These are phyloP conservation scores for Gortyna flavago DNA, from an alignment of 2,888 invertebrate species.

Conservation along the genomic window DNA sequence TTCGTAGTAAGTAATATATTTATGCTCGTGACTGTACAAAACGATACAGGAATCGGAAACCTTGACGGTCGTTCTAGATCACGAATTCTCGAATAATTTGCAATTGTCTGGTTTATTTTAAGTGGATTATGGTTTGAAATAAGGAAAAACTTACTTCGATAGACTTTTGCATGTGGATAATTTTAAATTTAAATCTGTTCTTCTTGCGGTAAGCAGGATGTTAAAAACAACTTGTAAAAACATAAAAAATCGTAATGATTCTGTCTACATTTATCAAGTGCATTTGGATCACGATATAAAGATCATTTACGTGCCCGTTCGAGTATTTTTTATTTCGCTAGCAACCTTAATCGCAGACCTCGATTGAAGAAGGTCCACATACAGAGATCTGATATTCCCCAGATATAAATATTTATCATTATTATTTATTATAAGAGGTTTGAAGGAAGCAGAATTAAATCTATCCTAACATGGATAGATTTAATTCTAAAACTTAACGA, in stretches of 20 bases:
- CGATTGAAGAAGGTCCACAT: conserved; percentile 32
- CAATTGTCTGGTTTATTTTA: not conserved
- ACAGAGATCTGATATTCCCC: not conserved
- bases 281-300: conserved; percentile 17
- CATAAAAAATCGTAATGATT: not conserved
- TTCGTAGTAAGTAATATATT: not conserved
- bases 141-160: not conserved
- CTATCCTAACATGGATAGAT: not conserved
- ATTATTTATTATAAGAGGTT: not conserved
- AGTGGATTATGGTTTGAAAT: not conserved
- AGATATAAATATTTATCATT: not conserved
- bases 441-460: conserved; percentile 10
- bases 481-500: conserved; percentile 25
- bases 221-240: not conserved
- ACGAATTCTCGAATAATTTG: not conserved
- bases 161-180: not conserved
- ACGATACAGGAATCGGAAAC: conserved; percentile 6
- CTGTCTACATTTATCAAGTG: conserved; percentile 9
- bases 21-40: not conserved
- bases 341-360: conserved; percentile 35
- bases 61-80: conserved; percentile 20
- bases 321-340: conserved; percentile 39
- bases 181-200: not conserved
- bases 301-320: conserved; percentile 17
- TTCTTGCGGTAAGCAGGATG: not conserved